phyloP scores from a whole-genome alignment of 2,888 invertebrate genomes.

The Cyrtodaria siliqua region DNA sequence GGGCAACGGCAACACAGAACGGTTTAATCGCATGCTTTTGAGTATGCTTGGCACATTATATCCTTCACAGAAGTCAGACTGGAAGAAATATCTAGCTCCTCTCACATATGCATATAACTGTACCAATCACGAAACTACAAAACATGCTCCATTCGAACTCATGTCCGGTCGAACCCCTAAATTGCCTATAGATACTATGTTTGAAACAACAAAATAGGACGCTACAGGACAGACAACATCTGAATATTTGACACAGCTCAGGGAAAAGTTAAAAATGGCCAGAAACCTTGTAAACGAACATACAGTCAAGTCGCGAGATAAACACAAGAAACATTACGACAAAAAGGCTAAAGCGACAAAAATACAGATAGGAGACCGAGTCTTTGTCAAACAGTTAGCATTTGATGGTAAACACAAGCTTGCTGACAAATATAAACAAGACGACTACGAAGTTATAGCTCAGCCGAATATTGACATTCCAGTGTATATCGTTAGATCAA shows the following conservation, averaged over 20 bases:
- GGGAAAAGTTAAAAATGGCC: slow-evolving; percentile 6
- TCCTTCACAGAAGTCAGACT: slow-evolving; percentile 40
- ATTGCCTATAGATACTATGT: slow-evolving; percentile 50
- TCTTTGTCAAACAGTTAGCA: slow-evolving; percentile 35
- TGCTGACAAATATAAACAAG: slow-evolving; percentile 40
- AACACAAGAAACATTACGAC: slow-evolving; percentile 36
- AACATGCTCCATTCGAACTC: slow-evolving; percentile 46
- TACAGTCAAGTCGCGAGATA: not conserved
- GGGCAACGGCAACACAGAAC: slow-evolving; percentile 54
- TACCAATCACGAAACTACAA: slow-evolving; percentile 43
- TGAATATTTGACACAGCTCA: slow-evolving; percentile 22
- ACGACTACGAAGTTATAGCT: slow-evolving; percentile 23
- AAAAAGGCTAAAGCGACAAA: slow-evolving; percentile 25
- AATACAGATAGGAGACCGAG: slow-evolving; percentile 31
- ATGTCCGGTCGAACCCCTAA: slow-evolving; percentile 50
- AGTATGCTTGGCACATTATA: slow-evolving; percentile 43
- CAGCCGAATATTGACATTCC: slow-evolving; percentile 34
- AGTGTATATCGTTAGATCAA: slow-evolving; percentile 26
- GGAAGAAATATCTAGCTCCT: slow-evolving; percentile 41
- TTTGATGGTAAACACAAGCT: slow-evolving; percentile 47
- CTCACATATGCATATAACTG: slow-evolving; percentile 46
- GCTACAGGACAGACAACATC: not conserved
- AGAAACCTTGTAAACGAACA: slow-evolving; percentile 15
- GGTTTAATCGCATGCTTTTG: slow-evolving; percentile 42
- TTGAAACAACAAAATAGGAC: slow-evolving; percentile 8